Base-by-base conservation (phyloP, 2,888 invertebrate genomes). In the Phasia obesa region DNA sequence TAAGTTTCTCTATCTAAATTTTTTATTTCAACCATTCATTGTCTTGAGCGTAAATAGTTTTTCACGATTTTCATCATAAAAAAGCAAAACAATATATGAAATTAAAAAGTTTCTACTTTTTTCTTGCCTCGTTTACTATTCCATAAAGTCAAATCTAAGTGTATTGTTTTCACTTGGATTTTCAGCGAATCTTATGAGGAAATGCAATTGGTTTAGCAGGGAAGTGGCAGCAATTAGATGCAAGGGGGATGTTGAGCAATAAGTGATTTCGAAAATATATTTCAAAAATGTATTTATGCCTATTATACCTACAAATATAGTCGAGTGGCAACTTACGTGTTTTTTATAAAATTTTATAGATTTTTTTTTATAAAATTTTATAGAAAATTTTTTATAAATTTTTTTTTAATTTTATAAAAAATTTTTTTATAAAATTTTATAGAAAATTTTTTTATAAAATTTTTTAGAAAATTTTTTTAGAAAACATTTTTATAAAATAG, bases 61-160 rank as follows among this genome's bases (percentile, higher is more conserved):
- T 75, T 17, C 7, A 35, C 31, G 60, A 75, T 73, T 75, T 75
- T 57, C 38, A 38, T 21, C 25, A 23, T 47, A 60, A 49, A 21
- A 9, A 47, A 73, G 76, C 19, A 47, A 79, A 83, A 76, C 83
- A 83, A 79, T 83, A 71, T 83, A 79, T 76, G 71, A 76, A 76
- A 83, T 76, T 79, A 79, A 83, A 83, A 83, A 75, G 47, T 75
- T 67, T 76, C 49, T 35, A 55, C 17, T 55, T 49, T 31, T 51
- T 31, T 31, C 51, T n/a, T n/a, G n/a, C 35, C 25, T 25, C 27
- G 17, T 38, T 42, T 49, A 55, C 67, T 60, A 51, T 62, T 23
- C 19, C 38, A 55, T 44, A 19, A 71, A 71, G 70, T 71, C 27
- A 64, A 55, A 21, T 49, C 55, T 71, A 49, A 64, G 49, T 49